Percentiles rank a stretch among this genome's conserved stretches.
phyloP scores from a whole-genome alignment of 2,888 invertebrate species.

The Thereva nobilitata region DNA sequence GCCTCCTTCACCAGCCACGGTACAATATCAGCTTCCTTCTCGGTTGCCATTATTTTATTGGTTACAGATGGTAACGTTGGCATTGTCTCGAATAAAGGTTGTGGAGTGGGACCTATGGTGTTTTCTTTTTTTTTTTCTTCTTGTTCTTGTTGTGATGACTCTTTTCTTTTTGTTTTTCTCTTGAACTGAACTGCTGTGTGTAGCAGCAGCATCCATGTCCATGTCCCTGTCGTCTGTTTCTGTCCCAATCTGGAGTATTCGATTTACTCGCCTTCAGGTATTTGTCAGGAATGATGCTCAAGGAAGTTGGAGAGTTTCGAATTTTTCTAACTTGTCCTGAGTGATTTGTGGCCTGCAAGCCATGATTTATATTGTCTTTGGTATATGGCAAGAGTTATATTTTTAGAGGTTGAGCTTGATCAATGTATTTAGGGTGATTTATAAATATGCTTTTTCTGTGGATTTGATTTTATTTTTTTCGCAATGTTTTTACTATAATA shows the following conservation, averaged over 20 bases:
- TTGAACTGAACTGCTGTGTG: too few relatives aligned
- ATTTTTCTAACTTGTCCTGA: slow-evolving; percentile 43
- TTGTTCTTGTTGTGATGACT: too few relatives aligned
- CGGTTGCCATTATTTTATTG: slow-evolving; percentile 33
- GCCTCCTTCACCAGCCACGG: slow-evolving; percentile 3
- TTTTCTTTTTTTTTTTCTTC: slow-evolving; percentile 13
- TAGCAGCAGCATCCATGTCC: slow-evolving; percentile 27
- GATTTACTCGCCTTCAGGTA: slow-evolving; percentile 45
- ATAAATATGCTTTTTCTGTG: too few relatives aligned
- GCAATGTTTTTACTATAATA: too few relatives aligned
- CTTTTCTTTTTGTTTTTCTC: too few relatives aligned
- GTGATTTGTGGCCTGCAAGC: slow-evolving; percentile 45
- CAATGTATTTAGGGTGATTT: too few relatives aligned
- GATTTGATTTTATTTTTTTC: too few relatives aligned
- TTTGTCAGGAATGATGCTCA: slow-evolving; percentile 41
- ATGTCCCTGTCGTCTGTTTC: slow-evolving; percentile 25
- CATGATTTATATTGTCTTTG: slow-evolving; percentile 43
- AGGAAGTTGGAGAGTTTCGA: slow-evolving; percentile 35
- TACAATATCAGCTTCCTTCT: slow-evolving; percentile 17
- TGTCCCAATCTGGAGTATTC: slow-evolving; percentile 43
- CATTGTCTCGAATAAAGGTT: slow-evolving; percentile 23
- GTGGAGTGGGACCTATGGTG: slow-evolving; percentile 31
- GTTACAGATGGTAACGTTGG: slow-evolving; percentile 33
- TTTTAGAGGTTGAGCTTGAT: too few relatives aligned
- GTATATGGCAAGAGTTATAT: too few relatives aligned